Conservation (phyloP, 2,888 invertebrate genomes). For the Melanchra persicariae region DNA sequence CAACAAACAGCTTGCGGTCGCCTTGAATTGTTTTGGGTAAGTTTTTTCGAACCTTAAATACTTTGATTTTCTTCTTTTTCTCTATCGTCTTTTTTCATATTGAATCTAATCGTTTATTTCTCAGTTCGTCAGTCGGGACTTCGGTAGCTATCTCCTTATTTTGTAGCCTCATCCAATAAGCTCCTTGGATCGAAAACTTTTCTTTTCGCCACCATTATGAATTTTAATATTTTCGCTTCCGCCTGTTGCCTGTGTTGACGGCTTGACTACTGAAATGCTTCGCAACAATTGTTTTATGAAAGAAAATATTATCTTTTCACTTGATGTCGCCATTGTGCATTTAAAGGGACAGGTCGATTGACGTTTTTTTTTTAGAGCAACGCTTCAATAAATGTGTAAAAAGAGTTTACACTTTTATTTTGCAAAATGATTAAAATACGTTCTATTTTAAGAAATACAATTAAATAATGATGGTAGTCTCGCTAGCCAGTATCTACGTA, state of each 20-base stretch:
- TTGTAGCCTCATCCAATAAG: constrained; percentile 30
- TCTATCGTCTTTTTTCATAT: not conserved
- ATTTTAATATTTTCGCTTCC: constrained; percentile 54
- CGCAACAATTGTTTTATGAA: constrained; percentile 20
- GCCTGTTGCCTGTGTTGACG: constrained; percentile 35
- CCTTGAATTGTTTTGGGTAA: not conserved
- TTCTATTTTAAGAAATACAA: not conserved
- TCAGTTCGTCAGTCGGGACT: not conserved
- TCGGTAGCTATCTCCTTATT: constrained; percentile 20
- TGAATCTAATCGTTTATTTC: constrained; percentile 8
- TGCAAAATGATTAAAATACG: not conserved
- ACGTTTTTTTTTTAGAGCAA: not conserved
- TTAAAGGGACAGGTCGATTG: not conserved
- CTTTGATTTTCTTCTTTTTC: not conserved
- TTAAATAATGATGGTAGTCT: too few relatives aligned
- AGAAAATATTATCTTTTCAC: constrained; percentile 15
- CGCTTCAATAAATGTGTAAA: too few relatives aligned
- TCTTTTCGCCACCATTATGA: constrained; percentile 44
- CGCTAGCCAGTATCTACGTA: not conserved
- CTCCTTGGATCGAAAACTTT: constrained; percentile 45
- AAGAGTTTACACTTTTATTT: not conserved
- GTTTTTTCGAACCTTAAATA: not conserved
- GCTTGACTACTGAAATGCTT: constrained; percentile 13
- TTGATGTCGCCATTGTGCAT: constrained; percentile 23
- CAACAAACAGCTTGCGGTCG: too few relatives aligned